Evolutionary conservation across 1,140 invertebrate genomes (phyloP).

Genomic region (Polypedilum pembai): DNA sequence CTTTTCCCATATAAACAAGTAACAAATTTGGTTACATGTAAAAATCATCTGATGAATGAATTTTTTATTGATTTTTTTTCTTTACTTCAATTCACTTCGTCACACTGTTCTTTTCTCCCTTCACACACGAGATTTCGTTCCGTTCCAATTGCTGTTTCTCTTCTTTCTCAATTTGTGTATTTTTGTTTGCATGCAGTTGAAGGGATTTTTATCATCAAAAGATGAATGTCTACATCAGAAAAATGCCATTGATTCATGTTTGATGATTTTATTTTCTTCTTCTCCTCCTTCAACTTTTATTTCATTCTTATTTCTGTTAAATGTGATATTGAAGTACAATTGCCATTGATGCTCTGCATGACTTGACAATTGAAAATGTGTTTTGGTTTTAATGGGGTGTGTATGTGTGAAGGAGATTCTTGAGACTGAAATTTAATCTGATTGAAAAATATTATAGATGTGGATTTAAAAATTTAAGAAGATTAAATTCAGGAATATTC

Average conservation of each 20-base stretch:
- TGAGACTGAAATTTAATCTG: no score
- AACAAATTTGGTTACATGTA: constrained; percentile 21
- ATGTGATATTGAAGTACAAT: not conserved
- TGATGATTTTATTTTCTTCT: constrained; percentile 14
- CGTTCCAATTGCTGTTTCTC: constrained; percentile 1
- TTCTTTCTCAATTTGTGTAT: not conserved
- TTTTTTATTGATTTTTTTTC: constrained; percentile 22
- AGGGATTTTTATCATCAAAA: constrained; percentile 23
- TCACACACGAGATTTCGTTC: not conserved
- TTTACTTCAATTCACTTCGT: not conserved
- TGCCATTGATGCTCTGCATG: no score
- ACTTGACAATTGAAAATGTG: no score
- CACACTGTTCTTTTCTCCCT: not conserved
- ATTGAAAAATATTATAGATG: no score
- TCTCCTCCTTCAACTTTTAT: not conserved
- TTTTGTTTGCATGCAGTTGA: not conserved
- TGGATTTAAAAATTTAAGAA: no score
- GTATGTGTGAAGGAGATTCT: no score
- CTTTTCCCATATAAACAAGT: not conserved
- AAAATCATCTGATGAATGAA: constrained; percentile 24
- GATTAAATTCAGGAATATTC: no score
- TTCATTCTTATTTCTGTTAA: not conserved
- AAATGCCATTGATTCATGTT: constrained; percentile 22
- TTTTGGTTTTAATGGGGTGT: no score
- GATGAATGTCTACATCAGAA: constrained; percentile 26